Conservation (phyloP, 2,113 vertebrate genomes). For the Maccullochella peelii region DNA sequence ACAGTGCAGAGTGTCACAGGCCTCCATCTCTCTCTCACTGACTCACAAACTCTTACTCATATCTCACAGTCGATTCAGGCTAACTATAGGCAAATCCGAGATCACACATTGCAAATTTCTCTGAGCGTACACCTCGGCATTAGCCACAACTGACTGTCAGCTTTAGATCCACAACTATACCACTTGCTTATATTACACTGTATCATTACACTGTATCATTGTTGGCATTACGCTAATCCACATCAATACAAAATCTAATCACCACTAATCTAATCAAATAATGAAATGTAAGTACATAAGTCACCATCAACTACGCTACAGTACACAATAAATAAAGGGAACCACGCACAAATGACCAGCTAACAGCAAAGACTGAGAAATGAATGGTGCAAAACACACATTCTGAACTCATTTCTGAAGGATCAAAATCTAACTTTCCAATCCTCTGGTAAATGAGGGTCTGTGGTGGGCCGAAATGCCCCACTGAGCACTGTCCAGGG, state of each 20-base stretch:
- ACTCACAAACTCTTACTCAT: conserved; percentile 34
- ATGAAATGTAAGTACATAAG: conserved; percentile 38
- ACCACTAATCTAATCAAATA: conserved; percentile 53
- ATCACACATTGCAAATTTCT: conserved; percentile 62
- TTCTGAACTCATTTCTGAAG: conserved; percentile 40
- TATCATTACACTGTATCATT: conserved; percentile 26
- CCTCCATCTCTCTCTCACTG: conserved; percentile 51
- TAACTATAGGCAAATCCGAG: conserved; percentile 73
- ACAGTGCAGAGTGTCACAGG: conserved; percentile 68
- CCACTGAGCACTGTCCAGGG: conserved; percentile 54
- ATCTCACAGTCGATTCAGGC: conserved; percentile 60
- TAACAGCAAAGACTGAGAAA: conserved; percentile 6
- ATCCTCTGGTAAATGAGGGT: conserved; percentile 66
- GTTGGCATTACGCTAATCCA: conserved; percentile 51
- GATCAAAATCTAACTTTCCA: conserved; percentile 61
- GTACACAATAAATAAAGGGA: neutral
- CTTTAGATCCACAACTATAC: conserved; percentile 15
- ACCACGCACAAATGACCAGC: neutral
- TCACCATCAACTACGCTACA: neutral
- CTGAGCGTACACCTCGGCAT: conserved; percentile 27
- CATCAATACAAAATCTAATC: conserved; percentile 32
- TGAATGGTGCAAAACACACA: conserved; percentile 10
- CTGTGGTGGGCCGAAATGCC: conserved; percentile 49
- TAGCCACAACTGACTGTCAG: conserved; percentile 22
- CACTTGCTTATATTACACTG: conserved; percentile 1